A percentile compares a stretch with the other conserved stretches of the same genome.
phyloP scores from a whole-genome alignment of 2,113 vertebrate species.

The Litocranius walleri region DNA sequence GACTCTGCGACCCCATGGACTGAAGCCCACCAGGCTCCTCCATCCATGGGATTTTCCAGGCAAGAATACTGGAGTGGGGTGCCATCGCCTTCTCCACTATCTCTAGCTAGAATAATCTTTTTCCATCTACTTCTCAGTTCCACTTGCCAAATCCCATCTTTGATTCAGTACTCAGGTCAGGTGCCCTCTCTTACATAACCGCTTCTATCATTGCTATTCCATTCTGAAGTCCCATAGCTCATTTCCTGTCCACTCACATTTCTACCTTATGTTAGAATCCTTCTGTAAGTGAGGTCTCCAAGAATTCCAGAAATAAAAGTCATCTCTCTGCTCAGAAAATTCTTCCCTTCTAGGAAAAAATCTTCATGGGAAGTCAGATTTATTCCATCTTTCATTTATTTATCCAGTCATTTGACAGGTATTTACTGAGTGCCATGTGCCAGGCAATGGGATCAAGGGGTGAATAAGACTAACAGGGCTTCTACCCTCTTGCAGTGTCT shows the following conservation, averaged over 20 bases:
- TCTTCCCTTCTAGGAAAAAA: neutral
- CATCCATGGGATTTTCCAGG: too few species aligned
- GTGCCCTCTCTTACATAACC: neutral
- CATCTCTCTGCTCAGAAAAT: neutral
- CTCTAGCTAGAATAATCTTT: neutral
- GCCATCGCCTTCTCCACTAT: neutral
- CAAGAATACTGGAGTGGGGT: too few species aligned
- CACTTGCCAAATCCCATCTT: neutral
- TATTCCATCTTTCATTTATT: neutral
- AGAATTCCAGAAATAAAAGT: constrained; percentile 8
- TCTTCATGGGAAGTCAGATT: neutral
- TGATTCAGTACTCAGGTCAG: neutral
- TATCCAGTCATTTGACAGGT: neutral
- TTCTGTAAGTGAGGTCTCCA: neutral
- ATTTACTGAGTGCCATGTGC: neutral
- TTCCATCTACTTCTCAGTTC: neutral
- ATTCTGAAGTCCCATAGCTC: neutral
- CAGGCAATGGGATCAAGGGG: neutral
- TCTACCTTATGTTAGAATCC: neutral
- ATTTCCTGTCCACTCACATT: neutral
- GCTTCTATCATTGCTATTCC: neutral
- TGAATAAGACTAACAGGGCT: neutral
- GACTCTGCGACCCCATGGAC: too few species aligned
- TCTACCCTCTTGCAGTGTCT: neutral
- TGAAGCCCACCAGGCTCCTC: too few species aligned